Evolutionary conservation across 1,140 invertebrate species (phyloP).

Genomic region (Bombus pascuorum): DNA sequence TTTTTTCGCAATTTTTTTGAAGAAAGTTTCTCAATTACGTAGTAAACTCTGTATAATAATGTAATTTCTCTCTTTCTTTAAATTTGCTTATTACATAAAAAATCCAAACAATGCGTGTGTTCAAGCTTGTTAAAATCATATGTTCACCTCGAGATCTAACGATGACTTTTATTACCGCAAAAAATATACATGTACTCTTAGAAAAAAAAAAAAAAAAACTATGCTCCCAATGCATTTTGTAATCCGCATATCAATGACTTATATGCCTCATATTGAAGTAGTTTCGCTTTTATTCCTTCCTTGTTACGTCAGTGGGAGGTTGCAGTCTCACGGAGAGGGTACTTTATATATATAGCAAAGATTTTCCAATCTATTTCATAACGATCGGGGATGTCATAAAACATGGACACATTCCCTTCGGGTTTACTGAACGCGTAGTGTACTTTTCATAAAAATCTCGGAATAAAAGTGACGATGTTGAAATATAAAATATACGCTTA

Average conservation of each 20-base stretch:
- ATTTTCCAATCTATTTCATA: conserved; percentile 16
- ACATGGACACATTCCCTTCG: background rate
- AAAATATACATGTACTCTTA: background rate
- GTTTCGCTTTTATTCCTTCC: background rate
- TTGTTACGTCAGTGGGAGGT: conserved; percentile 1
- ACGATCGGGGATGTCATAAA: background rate
- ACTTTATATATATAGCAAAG: conserved; percentile 5
- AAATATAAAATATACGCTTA: background rate
- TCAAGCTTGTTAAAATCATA: too few species aligned
- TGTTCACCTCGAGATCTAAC: too few species aligned
- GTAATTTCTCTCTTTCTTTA: too few species aligned
- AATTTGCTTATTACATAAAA: too few species aligned
- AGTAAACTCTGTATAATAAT: too few species aligned
- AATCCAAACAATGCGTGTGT: too few species aligned
- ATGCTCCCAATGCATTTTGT: background rate
- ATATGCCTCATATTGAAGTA: background rate
- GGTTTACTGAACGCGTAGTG: background rate
- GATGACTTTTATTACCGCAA: too few species aligned
- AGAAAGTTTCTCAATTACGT: too few species aligned
- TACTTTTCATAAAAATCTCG: background rate
- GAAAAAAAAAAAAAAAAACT: too few species aligned
- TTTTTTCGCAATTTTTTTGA: too few species aligned
- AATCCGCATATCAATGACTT: background rate
- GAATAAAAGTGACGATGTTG: background rate
- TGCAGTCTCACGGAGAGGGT: background rate